Evolutionary conservation across 2,888 invertebrate species (phyloP).

Genomic region (Cephus nigrinus): DNA sequence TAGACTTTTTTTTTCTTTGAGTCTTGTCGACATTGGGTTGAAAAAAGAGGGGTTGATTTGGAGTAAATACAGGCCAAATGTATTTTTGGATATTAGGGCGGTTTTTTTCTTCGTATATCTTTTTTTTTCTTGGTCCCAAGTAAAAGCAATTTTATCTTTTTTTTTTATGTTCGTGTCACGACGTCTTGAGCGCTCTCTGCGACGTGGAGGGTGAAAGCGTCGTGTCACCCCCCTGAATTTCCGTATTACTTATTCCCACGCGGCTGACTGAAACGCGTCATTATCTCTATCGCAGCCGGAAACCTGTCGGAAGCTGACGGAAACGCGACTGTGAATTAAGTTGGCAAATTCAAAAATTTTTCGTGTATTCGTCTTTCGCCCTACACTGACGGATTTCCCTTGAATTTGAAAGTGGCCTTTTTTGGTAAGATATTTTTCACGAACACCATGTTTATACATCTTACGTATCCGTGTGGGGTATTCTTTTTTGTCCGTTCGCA

Average conservation of each 20-base stretch:
- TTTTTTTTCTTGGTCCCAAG: constrained; percentile 3
- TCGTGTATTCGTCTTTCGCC: neutral
- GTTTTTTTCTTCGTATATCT: neutral
- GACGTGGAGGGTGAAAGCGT: neutral
- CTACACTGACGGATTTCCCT: no score
- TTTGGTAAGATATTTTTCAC: no score
- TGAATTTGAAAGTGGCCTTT: no score
- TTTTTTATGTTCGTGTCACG: neutral
- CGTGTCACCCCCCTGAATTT: constrained; percentile 19
- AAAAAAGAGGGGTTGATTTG: constrained; percentile 16
- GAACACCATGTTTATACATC: no score
- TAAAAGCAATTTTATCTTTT: constrained; percentile 19
- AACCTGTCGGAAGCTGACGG: constrained; percentile 6
- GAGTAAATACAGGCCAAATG: constrained; percentile 15
- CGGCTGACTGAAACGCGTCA: constrained; percentile 30
- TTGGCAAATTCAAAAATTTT: constrained; percentile 5
- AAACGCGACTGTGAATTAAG: constrained; percentile 23
- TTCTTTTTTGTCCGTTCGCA: no score
- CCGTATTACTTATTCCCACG: constrained; percentile 34
- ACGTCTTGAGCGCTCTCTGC: neutral
- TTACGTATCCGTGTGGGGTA: no score
- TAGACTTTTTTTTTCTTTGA: neutral
- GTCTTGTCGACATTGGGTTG: neutral
- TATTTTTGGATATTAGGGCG: neutral
- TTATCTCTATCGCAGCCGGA: constrained; percentile 23